Percentiles rank a stretch among this genome's conserved stretches.
Evolutionary conservation across 2,888 invertebrate genomes (phyloP).

Genomic region (Tenthredo scrophulariae): DNA sequence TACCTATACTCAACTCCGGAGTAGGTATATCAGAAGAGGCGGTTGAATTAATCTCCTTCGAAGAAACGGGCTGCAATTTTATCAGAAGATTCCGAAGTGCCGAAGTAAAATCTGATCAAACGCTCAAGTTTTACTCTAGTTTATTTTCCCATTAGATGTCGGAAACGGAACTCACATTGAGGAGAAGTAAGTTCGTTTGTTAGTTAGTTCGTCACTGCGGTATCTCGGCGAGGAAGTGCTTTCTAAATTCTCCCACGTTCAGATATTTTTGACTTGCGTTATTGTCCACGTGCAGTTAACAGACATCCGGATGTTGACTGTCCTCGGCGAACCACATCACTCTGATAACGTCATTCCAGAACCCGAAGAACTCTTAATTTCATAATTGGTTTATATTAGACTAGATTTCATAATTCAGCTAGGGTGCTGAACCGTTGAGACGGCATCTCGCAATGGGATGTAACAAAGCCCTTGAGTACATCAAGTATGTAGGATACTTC

Average conservation of each 20-base stretch:
- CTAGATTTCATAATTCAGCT: background rate
- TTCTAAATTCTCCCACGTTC: constrained; percentile 35
- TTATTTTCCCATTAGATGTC: background rate
- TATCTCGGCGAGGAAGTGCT: constrained; percentile 12
- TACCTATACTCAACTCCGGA: background rate
- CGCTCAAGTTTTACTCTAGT: background rate
- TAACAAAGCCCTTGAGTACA: background rate
- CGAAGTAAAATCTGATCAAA: background rate
- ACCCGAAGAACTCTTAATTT: background rate
- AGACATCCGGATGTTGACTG: constrained; percentile 10
- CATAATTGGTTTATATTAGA: background rate
- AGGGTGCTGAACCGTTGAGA: background rate
- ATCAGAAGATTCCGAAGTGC: background rate
- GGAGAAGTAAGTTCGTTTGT: background rate
- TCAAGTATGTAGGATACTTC: background rate
- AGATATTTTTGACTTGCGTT: background rate
- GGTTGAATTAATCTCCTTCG: background rate
- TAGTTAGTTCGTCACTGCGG: background rate
- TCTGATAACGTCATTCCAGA: background rate
- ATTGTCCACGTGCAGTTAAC: background rate
- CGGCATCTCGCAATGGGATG: background rate
- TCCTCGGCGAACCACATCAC: background rate
- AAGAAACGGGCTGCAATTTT: background rate
- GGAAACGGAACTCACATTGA: background rate
- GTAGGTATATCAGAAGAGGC: background rate